These are phyloP conservation scores for Chaetodon trifascialis DNA, from an alignment of 2,113 vertebrate genomes.

Conservation along the genomic window DNA sequence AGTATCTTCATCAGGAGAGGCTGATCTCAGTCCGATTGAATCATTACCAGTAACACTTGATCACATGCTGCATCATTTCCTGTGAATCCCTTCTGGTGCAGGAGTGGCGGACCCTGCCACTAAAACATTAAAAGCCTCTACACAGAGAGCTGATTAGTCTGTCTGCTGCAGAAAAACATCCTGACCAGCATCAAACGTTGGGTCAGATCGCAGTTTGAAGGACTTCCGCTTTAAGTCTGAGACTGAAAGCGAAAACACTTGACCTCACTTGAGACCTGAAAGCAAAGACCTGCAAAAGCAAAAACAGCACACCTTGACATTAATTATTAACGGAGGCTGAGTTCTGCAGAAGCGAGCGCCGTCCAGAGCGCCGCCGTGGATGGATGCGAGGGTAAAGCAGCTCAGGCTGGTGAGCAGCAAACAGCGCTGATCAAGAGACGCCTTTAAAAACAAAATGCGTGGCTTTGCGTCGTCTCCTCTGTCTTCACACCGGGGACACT, in stretches of 20 bases:
- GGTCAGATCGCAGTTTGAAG: background rate
- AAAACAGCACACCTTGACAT: slow-evolving; percentile 11
- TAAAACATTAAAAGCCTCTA: no score
- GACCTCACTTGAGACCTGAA: slow-evolving; percentile 26
- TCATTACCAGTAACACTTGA: no score
- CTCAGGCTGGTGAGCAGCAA: background rate
- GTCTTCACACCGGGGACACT: slow-evolving; percentile 35
- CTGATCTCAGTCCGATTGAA: no score
- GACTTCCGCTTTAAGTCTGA: background rate
- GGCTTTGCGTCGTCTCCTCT: slow-evolving; percentile 15
- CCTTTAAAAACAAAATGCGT: background rate
- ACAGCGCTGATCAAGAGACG: background rate
- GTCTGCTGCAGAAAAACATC: no score
- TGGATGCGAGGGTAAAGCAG: background rate
- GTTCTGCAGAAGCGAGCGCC: background rate
- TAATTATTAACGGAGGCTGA: slow-evolving; percentile 48
- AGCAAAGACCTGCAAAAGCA: slow-evolving; percentile 43
- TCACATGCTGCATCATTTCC: no score
- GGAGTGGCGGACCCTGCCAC: no score
- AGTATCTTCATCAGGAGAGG: no score
- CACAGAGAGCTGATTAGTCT: no score
- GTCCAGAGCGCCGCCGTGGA: background rate
- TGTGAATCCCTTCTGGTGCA: no score
- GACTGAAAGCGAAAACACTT: background rate
- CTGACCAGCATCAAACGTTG: background rate